These are phyloP conservation scores for Bombylius discolor DNA, from an alignment of 2,888 invertebrate genomes.

Conservation along the genomic window DNA sequence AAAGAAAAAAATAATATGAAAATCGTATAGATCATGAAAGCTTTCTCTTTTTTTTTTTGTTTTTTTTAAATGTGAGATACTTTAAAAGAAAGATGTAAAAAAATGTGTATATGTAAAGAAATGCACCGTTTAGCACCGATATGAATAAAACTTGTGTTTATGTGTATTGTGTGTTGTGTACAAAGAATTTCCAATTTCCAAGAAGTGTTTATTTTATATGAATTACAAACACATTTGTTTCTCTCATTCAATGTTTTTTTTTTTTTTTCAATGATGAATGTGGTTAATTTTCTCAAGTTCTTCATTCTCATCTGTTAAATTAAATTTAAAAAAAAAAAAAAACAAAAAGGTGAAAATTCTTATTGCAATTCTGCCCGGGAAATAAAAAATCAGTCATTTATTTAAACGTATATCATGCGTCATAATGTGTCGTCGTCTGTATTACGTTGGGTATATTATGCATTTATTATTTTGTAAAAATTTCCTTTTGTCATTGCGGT, in stretches of 20 bases:
- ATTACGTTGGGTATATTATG: too few species aligned
- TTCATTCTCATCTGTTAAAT: neutral
- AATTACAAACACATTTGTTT: neutral
- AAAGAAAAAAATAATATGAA: neutral
- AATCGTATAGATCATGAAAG: too few species aligned
- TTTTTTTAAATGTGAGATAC: neutral
- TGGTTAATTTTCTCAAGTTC: too few species aligned
- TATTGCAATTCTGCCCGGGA: conserved; percentile 22
- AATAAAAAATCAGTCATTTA: conserved; percentile 13
- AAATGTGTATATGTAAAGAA: neutral
- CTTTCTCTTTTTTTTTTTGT: too few species aligned
- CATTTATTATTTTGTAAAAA: too few species aligned
- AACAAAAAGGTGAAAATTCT: conserved; percentile 6
- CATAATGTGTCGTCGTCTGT: too few species aligned
- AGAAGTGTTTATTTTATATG: conserved; percentile 2
- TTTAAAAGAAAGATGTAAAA: neutral
- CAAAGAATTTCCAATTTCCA: neutral
- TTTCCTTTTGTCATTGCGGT: conserved; percentile 20
- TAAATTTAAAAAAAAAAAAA: neutral
- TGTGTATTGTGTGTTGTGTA: neutral
- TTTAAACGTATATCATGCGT: neutral
- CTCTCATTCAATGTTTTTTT: neutral
- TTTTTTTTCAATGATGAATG: neutral
- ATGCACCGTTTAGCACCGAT: neutral
- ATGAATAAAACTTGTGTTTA: neutral